Evolutionary conservation across 2,113 vertebrate genomes (phyloP), one percentile per base, ranked within the genome.

Genomic region (Corvus cornix): DNA sequence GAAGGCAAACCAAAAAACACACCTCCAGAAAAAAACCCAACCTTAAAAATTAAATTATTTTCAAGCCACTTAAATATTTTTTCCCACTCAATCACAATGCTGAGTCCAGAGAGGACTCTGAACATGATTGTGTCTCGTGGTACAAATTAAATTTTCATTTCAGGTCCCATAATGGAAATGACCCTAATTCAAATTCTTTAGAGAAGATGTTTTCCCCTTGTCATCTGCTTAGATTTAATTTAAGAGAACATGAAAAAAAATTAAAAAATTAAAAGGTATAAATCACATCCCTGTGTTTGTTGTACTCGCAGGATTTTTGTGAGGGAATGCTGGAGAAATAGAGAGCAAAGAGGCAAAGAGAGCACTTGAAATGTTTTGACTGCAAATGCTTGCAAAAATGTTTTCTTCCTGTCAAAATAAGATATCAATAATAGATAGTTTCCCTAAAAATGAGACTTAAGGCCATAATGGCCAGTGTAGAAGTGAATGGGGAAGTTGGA

Each of bases 171-270:
- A 84, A 92, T 96, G 70, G 91, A 88, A 91, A 66, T 48, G 58
- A 88, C 82, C 75, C 49, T 63, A 73, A 96, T 81, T 64, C 92
- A 88, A 46, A 67, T 76, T 93, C 89, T 81, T 84, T 62, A 27
- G 27, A 77, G n/a, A 70, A 46, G 69, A 62, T 30, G 10, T 67
- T 87, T 60, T 39, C 16, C 62, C 77, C 52, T 70, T 86, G 55
- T 91, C 90, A 93, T 67, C 66, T 67, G 67, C 53, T 83, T 63
- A 93, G 64, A 78, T 94, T 90, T 94, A 79, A 95, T 95, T 85
- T 86, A 88, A 55, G 39, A 76, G 78, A 89, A 95, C n/a, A 44
- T 41, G 55, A 23, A 39, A 72, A 75, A 84, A 83, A 84, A 53
- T 11, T 73, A 3, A 69, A 37, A 86, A 46, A 67, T 43, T 72